These are phyloP conservation scores for Cyanoliseus patagonus DNA, from an alignment of 2,113 vertebrate species.

Conservation along the genomic window DNA sequence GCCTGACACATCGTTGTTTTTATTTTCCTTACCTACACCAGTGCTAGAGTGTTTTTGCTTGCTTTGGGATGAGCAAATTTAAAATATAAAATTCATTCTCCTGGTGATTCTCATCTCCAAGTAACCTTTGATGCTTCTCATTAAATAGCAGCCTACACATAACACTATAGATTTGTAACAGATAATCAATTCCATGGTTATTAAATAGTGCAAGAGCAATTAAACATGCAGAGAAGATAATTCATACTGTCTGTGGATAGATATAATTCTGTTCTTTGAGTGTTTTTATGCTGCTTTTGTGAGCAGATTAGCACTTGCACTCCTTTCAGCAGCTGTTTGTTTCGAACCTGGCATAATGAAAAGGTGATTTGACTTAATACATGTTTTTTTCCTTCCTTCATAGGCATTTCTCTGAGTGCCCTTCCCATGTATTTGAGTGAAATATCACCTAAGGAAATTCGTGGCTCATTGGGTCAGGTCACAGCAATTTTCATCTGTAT, in stretches of 20 bases:
- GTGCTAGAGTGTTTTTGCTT: neutral
- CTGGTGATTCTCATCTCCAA: neutral
- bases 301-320: neutral
- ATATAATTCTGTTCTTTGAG: neutral
- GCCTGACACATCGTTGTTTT: too few relatives aligned
- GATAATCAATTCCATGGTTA: neutral
- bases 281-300: neutral
- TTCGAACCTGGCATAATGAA: neutral
- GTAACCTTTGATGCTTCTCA: neutral
- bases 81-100: neutral
- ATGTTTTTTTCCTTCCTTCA: neutral
- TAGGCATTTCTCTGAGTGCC: constrained; percentile 89
- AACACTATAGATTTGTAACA: neutral
- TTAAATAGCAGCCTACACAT: neutral
- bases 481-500: constrained; percentile 92
- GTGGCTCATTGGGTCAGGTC: constrained; percentile 91
- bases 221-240: neutral
- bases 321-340: neutral
- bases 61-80: neutral
- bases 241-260: neutral
- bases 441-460: constrained; percentile 88
- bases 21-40: neutral
- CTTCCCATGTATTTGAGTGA: constrained; percentile 95
- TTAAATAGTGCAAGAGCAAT: neutral
- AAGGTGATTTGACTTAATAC: neutral